Evolutionary conservation across 2,797 vertebrate genomes (phyloP).

Genomic region (Aeoliscus strigatus): DNA sequence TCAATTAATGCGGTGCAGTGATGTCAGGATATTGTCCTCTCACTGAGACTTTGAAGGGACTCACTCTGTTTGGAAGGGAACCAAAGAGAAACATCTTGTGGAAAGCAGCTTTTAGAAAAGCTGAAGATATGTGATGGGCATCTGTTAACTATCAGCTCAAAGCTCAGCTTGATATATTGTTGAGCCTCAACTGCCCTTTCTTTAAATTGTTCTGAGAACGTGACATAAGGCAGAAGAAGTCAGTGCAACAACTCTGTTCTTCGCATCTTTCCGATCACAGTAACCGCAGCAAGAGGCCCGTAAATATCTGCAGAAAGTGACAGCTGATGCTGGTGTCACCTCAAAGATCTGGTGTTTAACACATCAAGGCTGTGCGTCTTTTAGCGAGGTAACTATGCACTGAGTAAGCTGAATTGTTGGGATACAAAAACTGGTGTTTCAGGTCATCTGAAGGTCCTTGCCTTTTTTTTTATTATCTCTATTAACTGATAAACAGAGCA

Average conservation of each 20-base stretch:
- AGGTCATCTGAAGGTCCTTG: too few relatives aligned
- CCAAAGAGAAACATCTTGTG: constrained; percentile 1
- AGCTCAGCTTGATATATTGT: not conserved
- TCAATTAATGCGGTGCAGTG: constrained; percentile 6
- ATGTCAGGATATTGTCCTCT: constrained; percentile 3
- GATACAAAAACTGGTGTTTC: too few relatives aligned
- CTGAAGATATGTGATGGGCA: constrained; percentile 3
- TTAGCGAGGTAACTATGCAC: too few relatives aligned
- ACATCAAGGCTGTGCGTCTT: too few relatives aligned
- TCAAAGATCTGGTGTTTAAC: too few relatives aligned
- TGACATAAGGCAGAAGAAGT: not conserved
- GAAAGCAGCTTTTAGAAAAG: constrained; percentile 9
- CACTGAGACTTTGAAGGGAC: not conserved
- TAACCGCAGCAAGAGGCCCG: too few relatives aligned
- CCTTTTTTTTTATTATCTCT: too few relatives aligned
- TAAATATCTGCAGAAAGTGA: too few relatives aligned
- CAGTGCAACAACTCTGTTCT: not conserved
- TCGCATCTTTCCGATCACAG: too few relatives aligned
- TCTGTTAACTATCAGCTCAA: constrained; percentile 14
- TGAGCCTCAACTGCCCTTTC: not conserved
- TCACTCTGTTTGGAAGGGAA: not conserved
- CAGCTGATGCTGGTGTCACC: too few relatives aligned
- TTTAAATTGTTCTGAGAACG: not conserved
- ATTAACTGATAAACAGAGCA: too few relatives aligned
- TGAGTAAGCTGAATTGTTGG: too few relatives aligned